These are phyloP conservation scores for Gasterosteus aculeatus DNA, from an alignment of 2,113 vertebrate genomes.

Conservation along the genomic window DNA sequence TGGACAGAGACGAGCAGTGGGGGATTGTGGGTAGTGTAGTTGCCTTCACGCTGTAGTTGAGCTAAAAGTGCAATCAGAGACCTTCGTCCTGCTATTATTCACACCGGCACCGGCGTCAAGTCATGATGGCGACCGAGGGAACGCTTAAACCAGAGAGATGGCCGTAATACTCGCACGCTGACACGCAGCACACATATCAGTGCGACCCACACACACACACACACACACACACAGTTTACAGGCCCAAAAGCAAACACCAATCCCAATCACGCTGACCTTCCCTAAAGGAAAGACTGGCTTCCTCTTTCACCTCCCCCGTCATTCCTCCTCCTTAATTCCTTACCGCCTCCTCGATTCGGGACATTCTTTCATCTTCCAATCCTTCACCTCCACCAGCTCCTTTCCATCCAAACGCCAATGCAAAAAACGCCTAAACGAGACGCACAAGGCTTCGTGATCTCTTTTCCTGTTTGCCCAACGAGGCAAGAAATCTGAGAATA, in stretches of 20 bases:
- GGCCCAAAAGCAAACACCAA: constrained; percentile 9
- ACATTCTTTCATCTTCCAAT: neutral
- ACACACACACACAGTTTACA: constrained; percentile 28
- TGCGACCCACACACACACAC: neutral
- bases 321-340: neutral
- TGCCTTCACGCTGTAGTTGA: constrained; percentile 35
- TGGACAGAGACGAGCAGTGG: neutral
- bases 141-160: constrained; percentile 59
- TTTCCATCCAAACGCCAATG: neutral
- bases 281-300: constrained; percentile 34
- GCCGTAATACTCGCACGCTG: constrained; percentile 54
- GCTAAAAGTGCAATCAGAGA: constrained; percentile 52
- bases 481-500: neutral
- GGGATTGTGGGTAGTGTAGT: constrained; percentile 60
- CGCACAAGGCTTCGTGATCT: neutral
- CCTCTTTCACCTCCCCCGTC: constrained; percentile 5
- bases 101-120: constrained; percentile 72
- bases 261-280: constrained; percentile 45
- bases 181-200: constrained; percentile 49
- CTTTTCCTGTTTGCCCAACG: constrained; percentile 5
- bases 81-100: constrained; percentile 69
- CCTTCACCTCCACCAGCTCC: neutral
- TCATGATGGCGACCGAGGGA: constrained; percentile 67
- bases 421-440: too few relatives aligned
- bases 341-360: neutral